Percentiles rank a stretch among this genome's conserved stretches.
These are phyloP conservation scores for Leucophenga varia DNA, from an alignment of 1,140 invertebrate genomes.

Conservation along the genomic window DNA sequence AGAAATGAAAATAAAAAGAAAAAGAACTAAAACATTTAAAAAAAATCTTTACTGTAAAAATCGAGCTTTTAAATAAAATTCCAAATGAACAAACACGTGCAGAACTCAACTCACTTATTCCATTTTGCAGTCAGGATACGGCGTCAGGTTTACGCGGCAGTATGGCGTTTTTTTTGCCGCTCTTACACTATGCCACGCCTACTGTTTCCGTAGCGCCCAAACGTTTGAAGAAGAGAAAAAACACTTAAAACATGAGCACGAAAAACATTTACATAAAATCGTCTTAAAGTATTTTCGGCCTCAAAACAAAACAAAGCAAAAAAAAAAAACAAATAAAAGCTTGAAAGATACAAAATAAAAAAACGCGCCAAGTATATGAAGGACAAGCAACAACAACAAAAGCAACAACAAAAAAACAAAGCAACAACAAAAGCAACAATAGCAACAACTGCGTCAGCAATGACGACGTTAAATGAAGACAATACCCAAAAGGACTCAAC, in stretches of 20 bases:
- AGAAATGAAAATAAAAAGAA: constrained; percentile 3
- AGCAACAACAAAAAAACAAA: too few species aligned
- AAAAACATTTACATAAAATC: constrained; percentile 54
- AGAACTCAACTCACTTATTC: constrained; percentile 14
- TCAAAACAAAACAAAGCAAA: constrained; percentile 5
- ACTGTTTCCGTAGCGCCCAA: constrained; percentile 17
- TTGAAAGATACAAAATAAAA: too few species aligned
- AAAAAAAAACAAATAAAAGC: too few species aligned
- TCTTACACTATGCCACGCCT: constrained; percentile 17
- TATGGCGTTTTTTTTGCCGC: constrained; percentile 6
- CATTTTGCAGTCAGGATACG: too few species aligned
- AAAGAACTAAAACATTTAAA: constrained; percentile 20
- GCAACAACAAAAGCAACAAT: too few species aligned
- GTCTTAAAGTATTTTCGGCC: constrained; percentile 52
- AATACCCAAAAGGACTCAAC: too few species aligned
- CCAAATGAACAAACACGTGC: constrained; percentile 48
- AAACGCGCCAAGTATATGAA: too few species aligned
- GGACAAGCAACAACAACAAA: too few species aligned
- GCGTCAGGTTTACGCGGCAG: too few species aligned
- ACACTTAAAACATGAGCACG: constrained; percentile 53
- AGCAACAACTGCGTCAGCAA: neutral
- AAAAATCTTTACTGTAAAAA: constrained; percentile 16
- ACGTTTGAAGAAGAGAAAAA: constrained; percentile 36
- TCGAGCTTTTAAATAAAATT: constrained; percentile 50
- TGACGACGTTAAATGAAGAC: too few species aligned